Conservation (phyloP, 2,113 vertebrate species). For the Elaphurus davidianus region DNA sequence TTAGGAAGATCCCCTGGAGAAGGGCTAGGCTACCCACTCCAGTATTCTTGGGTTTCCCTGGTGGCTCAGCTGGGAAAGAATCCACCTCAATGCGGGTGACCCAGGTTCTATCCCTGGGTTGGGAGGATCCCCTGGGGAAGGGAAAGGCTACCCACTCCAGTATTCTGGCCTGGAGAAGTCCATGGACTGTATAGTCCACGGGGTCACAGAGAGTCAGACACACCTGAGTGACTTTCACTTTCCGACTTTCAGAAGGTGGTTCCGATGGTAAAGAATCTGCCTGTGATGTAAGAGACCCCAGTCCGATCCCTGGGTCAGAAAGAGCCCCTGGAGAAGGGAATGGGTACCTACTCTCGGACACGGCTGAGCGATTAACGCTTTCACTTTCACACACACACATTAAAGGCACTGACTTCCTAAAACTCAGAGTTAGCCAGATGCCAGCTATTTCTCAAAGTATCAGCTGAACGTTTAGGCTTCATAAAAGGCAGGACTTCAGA, state of each 20-base stretch:
- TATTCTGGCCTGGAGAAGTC: background rate
- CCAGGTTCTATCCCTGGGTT: background rate
- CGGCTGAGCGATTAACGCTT: background rate
- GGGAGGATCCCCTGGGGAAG: background rate
- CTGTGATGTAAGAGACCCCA: background rate
- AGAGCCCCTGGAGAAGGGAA: background rate
- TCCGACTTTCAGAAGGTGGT: background rate
- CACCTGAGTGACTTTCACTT: background rate
- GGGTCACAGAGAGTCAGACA: background rate
- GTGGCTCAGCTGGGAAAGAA: background rate
- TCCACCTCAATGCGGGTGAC: background rate
- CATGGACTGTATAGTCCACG: background rate
- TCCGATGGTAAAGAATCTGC: background rate
- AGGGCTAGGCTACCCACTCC: fast-evolving
- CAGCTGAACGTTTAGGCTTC: background rate
- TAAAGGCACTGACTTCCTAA: background rate
- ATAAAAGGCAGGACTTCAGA: background rate
- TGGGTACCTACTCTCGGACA: background rate
- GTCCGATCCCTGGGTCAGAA: background rate
- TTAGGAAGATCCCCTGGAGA: background rate
- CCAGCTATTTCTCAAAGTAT: fast-evolving
- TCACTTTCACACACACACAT: background rate
- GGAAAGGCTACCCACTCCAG: background rate
- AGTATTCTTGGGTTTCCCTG: background rate
- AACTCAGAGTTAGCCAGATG: background rate